Evolutionary conservation across 1,140 invertebrate species (phyloP), one percentile per base, ranked within the genome.

Genomic region (Pomacea maculata): DNA sequence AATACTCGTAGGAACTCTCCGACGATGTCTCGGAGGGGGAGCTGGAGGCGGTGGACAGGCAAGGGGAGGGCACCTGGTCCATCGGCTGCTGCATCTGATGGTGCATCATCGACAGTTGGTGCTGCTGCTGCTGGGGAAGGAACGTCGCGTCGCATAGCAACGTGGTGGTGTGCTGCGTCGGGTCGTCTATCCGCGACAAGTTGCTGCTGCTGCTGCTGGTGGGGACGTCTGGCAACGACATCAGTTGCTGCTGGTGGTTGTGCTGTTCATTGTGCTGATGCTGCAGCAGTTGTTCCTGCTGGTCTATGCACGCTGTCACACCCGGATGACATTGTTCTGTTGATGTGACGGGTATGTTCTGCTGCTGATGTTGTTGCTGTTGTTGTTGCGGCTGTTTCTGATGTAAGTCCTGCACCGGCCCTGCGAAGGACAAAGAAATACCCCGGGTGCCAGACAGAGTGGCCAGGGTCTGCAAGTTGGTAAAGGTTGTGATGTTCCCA

Each of bases 41-140:
- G 15, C 21, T 25, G 12, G 70, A 21, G 8, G 78, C 72, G 2
- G 70, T 77, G 54, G 73, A 71, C 55, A 82, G 65, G 72, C 81
- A 80, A 1, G 81, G 74, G 1, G 81, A 73, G 0, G 81, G 81
- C 52, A 68, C 78, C 34, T 82, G 81, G 34, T 79, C 74, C 64
- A 76, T 25, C 17, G 55, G 11, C 68, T 45, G 34, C 19, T 61
- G 71, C 55, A 64, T 67, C 75, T 78, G 80, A 14, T 67, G 57
- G 45, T 64, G 68, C 75, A 71, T 19, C 54, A 72, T 68, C 25
- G 72, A 65, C 74, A 65, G 72, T n/a, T 45, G 63, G 8, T n/a
- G 63, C 54, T 78, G 65, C 54, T 78, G 65, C 34, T 57, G 76
- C 63, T 17, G 61, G 25, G 76, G 68, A 17, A 61, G 57, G 57